Evolutionary conservation across 2,113 vertebrate species (phyloP).

Genomic region (Malurus cyaneus): DNA sequence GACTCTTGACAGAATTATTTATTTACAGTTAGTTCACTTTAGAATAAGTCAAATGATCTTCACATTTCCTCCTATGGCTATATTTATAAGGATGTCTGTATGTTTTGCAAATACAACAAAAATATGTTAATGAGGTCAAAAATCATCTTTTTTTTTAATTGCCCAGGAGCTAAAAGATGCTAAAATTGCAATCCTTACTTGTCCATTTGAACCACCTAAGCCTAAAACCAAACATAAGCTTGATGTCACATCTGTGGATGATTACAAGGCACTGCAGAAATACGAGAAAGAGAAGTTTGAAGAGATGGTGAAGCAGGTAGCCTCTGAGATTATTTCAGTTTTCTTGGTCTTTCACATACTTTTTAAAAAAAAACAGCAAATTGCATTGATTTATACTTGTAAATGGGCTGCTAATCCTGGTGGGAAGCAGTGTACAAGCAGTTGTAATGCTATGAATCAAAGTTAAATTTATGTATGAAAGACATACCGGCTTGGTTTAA

Average conservation of each 20-base stretch:
- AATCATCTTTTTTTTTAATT: neutral
- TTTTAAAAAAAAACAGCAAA: neutral
- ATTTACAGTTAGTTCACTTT: neutral
- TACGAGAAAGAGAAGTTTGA: constrained; percentile 96
- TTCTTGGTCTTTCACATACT: neutral
- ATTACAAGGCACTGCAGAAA: constrained; percentile 94
- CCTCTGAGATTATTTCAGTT: neutral
- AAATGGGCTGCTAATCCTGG: neutral
- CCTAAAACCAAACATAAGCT: constrained; percentile 99
- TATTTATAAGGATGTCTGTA: neutral
- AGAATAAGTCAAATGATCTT: neutral
- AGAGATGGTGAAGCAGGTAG: constrained; percentile 94
- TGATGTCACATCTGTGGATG: constrained; percentile 94
- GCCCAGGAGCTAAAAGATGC: constrained; percentile 84
- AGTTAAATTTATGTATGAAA: neutral
- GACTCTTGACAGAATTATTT: neutral
- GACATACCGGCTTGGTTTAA: neutral
- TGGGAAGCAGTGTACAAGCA: neutral
- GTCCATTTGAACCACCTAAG: constrained; percentile 96
- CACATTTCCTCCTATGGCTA: fast-evolving
- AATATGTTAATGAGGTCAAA: neutral
- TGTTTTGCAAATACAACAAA: neutral
- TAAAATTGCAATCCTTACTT: constrained; percentile 96
- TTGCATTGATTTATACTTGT: neutral
- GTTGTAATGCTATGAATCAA: neutral